Base-by-base conservation (phyloP, 2,888 invertebrate genomes). In the Hydrotaea diabolus region DNA sequence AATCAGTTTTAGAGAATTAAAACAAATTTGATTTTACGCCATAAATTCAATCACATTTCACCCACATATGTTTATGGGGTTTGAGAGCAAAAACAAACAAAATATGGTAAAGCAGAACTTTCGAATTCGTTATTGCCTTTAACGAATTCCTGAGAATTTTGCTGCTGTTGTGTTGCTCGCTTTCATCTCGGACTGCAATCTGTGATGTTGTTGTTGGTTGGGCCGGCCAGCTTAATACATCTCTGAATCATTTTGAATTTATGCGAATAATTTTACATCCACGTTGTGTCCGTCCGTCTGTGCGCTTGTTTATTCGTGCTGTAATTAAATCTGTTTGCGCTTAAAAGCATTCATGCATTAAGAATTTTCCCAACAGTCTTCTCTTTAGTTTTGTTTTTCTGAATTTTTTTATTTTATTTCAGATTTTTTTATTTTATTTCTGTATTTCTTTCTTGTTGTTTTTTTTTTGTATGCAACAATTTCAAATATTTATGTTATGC, bases 281-380 rank as follows among this genome's bases (percentile, higher is more conserved):
- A 17, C 36, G 62, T 5, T n/a, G 31, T 62, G 5, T 39, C 23
- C 15, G 31, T 62, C n/a, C n/a, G 26, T 36, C 31, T 39, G 31
- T 62, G 31, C 62, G 62, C 31, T 62, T 15, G 31, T 26, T 39
- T 36, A 46, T 46, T 43, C 69, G 43, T 69, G 46, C 46, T 43
- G 43, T 69, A 69, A 69, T 69, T 69, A 69, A 69, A 69, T 69
- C 69, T 39, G 39, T 69, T 39, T 46, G 69, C 49, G 64, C 79
- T 79, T 64, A 74, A 77, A 75, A 19, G n/a, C 74, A 82, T 64
- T 85, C 85, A 85, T 80, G 69, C 85, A 80, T 82, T 82, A 77
- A 77, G 73, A 77, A 31, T 77, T 79, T 26, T 53, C 46, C 69
- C 59, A 74, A 59, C 59, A 74, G 15, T 59, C 43, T 76, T 26